Conservation (phyloP, 1,140 invertebrate genomes). For the Apis dorsata region DNA sequence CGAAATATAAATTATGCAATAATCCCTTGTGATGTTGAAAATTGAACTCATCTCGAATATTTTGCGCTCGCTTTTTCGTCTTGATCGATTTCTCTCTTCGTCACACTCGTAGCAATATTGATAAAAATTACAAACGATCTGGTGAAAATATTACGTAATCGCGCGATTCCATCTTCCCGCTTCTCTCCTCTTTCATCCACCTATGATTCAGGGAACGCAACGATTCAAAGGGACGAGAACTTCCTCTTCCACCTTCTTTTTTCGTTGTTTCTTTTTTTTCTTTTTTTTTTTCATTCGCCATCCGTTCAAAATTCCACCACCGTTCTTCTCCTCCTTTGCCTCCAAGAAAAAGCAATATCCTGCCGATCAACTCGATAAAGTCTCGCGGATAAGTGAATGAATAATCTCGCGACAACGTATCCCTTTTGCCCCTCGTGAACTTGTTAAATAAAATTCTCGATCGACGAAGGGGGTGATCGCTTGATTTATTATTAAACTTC, state of each 20-base stretch:
- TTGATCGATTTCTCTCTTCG: background rate
- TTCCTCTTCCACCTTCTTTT: background rate
- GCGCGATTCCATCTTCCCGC: too few species aligned
- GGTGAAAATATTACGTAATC: background rate
- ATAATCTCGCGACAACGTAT: conserved; percentile 20
- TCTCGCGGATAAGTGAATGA: conserved; percentile 39
- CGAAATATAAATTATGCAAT: too few species aligned
- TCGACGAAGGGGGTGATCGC: conserved; percentile 12
- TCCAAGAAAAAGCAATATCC: conserved; percentile 10
- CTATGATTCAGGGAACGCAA: background rate
- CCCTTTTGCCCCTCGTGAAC: background rate
- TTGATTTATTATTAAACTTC: conserved; percentile 38
- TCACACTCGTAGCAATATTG: background rate
- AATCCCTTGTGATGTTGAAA: too few species aligned
- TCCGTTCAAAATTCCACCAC: conserved; percentile 21
- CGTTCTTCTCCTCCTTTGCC: too few species aligned
- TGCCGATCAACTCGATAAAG: conserved; percentile 25
- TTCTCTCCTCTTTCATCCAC: background rate
- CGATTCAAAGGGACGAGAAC: conserved; percentile 5
- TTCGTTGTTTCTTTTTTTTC: background rate
- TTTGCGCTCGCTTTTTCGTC: too few species aligned
- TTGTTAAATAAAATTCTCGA: conserved; percentile 29
- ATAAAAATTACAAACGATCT: background rate
- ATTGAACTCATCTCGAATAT: too few species aligned
- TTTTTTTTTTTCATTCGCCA: too few species aligned